Percentiles rank a stretch among this genome's conserved stretches.
Conservation (phyloP, 2,797 vertebrate species). For the Emydoidea blandingii region DNA sequence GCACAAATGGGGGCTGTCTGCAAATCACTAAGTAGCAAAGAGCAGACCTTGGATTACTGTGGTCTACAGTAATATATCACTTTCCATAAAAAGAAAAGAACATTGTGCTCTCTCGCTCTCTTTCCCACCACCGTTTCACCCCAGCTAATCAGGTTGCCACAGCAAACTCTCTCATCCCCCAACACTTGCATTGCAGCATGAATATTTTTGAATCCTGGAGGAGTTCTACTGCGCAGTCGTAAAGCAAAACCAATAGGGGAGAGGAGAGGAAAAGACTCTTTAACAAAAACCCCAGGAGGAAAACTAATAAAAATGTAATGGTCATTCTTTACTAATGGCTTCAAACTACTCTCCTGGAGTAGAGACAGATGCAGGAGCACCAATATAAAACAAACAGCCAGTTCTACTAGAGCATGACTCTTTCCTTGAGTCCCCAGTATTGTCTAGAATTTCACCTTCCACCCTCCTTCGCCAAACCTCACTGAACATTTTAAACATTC, state of each 20-base stretch:
- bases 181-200: slow-evolving; percentile 29
- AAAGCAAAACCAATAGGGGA: slow-evolving; percentile 18
- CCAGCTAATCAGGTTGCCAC: slow-evolving; percentile 64
- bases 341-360: neutral
- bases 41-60: slow-evolving; percentile 69
- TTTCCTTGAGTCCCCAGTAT: neutral
- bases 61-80: slow-evolving; percentile 67
- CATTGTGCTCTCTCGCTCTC: slow-evolving; percentile 55
- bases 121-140: slow-evolving; percentile 66
- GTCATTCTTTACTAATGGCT: neutral
- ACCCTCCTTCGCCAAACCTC: no score
- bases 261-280: neutral
- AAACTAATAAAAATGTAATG: slow-evolving; percentile 30
- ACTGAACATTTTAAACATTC: neutral
- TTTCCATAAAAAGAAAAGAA: slow-evolving; percentile 75
- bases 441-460: neutral
- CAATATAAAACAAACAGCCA: fast-evolving
- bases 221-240: neutral
- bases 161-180: slow-evolving; percentile 57
- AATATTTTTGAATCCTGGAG: slow-evolving; percentile 22
- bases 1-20: slow-evolving; percentile 61
- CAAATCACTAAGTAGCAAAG: slow-evolving; percentile 52
- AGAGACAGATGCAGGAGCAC: neutral
- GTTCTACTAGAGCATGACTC: neutral
- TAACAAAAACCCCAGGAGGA: neutral